These are phyloP conservation scores for Halcyon badia DNA, from an alignment of 2,797 vertebrate genomes.

Conservation along the genomic window DNA sequence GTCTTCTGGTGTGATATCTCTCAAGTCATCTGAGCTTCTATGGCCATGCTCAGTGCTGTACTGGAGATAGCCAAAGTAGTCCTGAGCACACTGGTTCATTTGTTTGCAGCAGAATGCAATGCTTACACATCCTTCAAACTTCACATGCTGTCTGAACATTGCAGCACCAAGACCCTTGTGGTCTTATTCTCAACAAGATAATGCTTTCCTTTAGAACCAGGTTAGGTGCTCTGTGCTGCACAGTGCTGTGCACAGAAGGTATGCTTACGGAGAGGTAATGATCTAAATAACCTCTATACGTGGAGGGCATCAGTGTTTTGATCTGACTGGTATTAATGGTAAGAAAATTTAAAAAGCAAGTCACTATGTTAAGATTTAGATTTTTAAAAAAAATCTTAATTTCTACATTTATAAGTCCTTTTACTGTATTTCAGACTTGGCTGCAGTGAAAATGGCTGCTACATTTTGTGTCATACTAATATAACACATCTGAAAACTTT, in stretches of 20 bases:
- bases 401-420: not conserved
- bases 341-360: not conserved
- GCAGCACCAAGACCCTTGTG: not conserved
- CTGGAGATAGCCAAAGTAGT: not conserved
- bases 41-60: not conserved
- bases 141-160: accelerated
- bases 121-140: not conserved
- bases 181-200: not conserved
- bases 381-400: not conserved
- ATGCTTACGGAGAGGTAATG: not conserved
- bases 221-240: not conserved
- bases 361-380: not conserved
- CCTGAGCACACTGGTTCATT: not conserved
- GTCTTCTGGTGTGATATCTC: not conserved
- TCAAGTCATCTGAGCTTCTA: not conserved
- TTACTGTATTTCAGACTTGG: not conserved
- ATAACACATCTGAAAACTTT: slow-evolving; percentile 63
- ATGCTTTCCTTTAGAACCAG: not conserved
- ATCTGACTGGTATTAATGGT: not conserved
- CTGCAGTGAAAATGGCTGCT: not conserved
- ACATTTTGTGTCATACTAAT: not conserved
- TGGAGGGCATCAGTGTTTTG: not conserved
- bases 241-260: not conserved
- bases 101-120: not conserved
- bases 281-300: not conserved